These are phyloP conservation scores for Drosophila tsacasi DNA, from an alignment of 1,140 invertebrate genomes.

Conservation along the genomic window DNA sequence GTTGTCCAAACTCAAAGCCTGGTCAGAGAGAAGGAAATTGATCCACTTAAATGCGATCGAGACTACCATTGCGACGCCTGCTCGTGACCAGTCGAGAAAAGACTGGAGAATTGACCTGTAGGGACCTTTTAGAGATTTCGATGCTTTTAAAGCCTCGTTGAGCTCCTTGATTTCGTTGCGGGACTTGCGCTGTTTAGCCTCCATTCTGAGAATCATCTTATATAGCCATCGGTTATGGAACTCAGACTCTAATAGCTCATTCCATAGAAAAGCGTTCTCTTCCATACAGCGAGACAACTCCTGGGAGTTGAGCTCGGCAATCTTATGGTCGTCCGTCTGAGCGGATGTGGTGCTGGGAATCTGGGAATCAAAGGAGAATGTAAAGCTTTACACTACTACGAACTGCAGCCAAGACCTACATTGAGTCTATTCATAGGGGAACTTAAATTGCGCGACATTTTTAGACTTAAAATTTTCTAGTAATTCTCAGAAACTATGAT, in stretches of 20 bases:
- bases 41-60: not conserved
- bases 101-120: not conserved
- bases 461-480: not conserved
- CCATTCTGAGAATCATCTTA: not conserved
- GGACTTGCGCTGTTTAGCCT: not conserved
- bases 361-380: not conserved
- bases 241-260: not conserved
- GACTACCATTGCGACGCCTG: not conserved
- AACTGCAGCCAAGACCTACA: not conserved
- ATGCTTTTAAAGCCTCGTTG: not conserved
- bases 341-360: slow-evolving; percentile 12
- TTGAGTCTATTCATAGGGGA: not conserved
- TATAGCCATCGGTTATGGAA: not conserved
- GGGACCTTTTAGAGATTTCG: not conserved
- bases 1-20: not conserved
- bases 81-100: not conserved
- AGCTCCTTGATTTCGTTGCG: not conserved
- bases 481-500: not conserved
- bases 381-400: not conserved
- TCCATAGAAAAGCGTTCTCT: not conserved
- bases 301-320: slow-evolving; percentile 33
- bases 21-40: not conserved
- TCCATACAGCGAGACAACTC: slow-evolving; percentile 18
- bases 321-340: slow-evolving; percentile 54
- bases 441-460: not conserved